These are phyloP conservation scores for Chondrosia reniformis DNA, from an alignment of 37 sponge, comb jelly and placozoan genomes.

Conservation along the genomic window DNA sequence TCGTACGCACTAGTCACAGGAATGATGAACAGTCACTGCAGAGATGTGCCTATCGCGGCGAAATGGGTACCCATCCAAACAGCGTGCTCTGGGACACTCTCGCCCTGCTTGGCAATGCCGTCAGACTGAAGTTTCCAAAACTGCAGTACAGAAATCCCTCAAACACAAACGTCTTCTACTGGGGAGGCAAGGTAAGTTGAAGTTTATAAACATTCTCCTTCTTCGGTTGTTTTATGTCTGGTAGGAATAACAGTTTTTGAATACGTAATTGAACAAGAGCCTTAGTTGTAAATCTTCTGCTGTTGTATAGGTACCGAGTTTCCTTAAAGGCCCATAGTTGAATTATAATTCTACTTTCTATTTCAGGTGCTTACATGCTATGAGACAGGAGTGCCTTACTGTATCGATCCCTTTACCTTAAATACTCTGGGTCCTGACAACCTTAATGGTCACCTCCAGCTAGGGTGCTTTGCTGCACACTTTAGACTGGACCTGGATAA, in stretches of 20 bases:
- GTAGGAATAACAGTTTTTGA: no score
- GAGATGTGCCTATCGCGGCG: conserved; percentile 65
- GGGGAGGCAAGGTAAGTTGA: conserved; percentile 84
- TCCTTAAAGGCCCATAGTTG: no score
- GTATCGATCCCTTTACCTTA: conserved; percentile 77
- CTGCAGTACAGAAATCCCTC: conserved; percentile 81
- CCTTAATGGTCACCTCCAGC: conserved; percentile 42
- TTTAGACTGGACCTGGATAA: conserved; percentile 75
- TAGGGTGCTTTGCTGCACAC: conserved; percentile 77
- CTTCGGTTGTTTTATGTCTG: no score
- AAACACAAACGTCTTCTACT: conserved; percentile 91
- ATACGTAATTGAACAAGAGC: no score
- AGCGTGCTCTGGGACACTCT: conserved; percentile 52
- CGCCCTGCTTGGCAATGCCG: conserved; percentile 29
- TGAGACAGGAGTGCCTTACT: conserved; percentile 78
- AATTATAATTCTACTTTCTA: no score
- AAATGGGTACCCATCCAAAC: conserved; percentile 77
- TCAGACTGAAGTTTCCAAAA: conserved; percentile 43
- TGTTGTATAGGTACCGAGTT: no score
- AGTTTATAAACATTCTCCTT: no score
- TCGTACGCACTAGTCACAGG: conserved; percentile 65
- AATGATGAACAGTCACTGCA: conserved; percentile 55
- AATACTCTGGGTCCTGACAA: conserved; percentile 72
- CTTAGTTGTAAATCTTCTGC: no score
- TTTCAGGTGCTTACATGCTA: conserved; percentile 69